Evolutionary conservation across 2,888 invertebrate genomes (phyloP).

Genomic region (Ectropis crepuscularia): DNA sequence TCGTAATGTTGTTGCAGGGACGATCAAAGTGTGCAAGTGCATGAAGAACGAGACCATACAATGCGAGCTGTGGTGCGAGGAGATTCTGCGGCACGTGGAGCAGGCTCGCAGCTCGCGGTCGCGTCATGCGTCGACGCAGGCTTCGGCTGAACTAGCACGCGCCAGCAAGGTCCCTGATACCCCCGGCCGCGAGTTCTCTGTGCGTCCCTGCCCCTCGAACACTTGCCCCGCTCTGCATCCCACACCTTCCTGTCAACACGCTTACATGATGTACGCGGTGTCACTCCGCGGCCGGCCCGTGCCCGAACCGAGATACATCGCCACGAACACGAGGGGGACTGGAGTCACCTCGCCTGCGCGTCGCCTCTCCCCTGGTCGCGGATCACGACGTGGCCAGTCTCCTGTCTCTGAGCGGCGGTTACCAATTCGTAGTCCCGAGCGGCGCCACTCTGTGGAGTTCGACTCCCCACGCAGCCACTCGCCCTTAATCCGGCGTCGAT

Average conservation of each 20-base stretch:
- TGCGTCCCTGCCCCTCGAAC: conserved; percentile 58
- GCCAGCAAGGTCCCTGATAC: conserved; percentile 45
- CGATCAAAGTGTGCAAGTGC: conserved; percentile 73
- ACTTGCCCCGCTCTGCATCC: conserved; percentile 55
- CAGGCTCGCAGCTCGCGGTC: conserved; percentile 71
- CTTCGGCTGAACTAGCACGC: conserved; percentile 56
- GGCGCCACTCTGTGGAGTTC: no score
- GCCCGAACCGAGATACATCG: no score
- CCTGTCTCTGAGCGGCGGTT: no score
- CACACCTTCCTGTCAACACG: conserved; percentile 53
- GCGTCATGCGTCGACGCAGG: conserved; percentile 62
- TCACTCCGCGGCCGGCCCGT: conserved; percentile 2
- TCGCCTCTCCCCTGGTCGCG: not conserved
- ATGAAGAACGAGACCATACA: conserved; percentile 76
- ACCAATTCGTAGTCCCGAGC: no score
- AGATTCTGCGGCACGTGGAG: conserved; percentile 66
- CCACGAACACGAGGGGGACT: not conserved
- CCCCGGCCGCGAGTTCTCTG: conserved; percentile 58
- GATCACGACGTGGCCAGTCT: not conserved
- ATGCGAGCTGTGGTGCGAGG: conserved; percentile 77
- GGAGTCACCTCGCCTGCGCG: conserved; percentile 14
- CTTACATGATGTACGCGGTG: conserved; percentile 55
- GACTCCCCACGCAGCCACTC: no score
- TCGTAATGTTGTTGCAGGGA: conserved; percentile 48
- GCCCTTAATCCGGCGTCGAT: no score